phyloP scores from a whole-genome alignment of 2,888 invertebrate genomes.

The Fragum sueziense region DNA sequence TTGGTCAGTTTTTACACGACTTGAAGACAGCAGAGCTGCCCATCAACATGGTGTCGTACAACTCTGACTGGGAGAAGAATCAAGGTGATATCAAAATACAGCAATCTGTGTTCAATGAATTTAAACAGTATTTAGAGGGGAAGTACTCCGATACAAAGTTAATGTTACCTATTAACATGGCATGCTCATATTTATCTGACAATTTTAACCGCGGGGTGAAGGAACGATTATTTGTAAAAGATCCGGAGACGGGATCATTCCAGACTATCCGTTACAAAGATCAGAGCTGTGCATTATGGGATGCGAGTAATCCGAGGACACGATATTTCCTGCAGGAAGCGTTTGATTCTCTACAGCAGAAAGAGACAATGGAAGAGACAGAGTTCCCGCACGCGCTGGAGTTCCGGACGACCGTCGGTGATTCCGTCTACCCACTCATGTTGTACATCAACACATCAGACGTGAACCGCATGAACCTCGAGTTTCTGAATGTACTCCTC shows the following conservation, averaged over 20 bases:
- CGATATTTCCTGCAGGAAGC: constrained; percentile 46
- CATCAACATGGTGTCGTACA: constrained; percentile 86
- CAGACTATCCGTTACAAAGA: constrained; percentile 86
- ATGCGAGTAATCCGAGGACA: constrained; percentile 88
- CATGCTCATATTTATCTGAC: constrained; percentile 70
- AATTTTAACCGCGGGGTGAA: constrained; percentile 91
- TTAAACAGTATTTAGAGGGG: constrained; percentile 39
- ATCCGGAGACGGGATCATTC: constrained; percentile 77
- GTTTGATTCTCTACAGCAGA: constrained; percentile 41
- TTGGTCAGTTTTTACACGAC: constrained; percentile 58
- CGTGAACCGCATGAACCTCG: constrained; percentile 43
- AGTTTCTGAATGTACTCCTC: constrained; percentile 56
- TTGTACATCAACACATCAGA: constrained; percentile 71
- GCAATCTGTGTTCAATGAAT: constrained; percentile 30
- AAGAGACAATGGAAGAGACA: constrained; percentile 37
- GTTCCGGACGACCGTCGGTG: constrained; percentile 47
- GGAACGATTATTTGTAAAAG: constrained; percentile 61
- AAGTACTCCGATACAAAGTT: constrained; percentile 57
- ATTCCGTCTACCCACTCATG: constrained; percentile 34
- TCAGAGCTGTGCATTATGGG: constrained; percentile 89
- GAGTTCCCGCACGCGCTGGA: constrained; percentile 56
- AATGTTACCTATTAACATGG: constrained; percentile 59
- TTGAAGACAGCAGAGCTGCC: constrained; percentile 63
- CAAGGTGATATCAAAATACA: constrained; percentile 88
- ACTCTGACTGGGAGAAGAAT: constrained; percentile 92